Base-by-base conservation (phyloP, 53 echinoderm and acorn worm genomes). In the Crossaster papposus region DNA sequence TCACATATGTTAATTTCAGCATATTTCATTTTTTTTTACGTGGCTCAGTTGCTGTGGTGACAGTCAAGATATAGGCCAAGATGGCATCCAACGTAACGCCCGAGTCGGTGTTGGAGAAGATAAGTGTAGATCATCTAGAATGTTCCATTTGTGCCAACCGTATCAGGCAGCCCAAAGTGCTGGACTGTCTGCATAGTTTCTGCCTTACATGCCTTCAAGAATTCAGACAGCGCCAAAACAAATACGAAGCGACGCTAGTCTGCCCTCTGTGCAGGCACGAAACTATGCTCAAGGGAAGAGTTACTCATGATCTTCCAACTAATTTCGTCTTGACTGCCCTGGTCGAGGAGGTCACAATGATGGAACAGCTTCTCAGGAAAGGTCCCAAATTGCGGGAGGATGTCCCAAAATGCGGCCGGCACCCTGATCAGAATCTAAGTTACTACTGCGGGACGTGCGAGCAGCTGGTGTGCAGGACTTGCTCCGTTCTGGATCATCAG, bases 401-500 rank as follows among this genome's bases (percentile, higher is more conserved):
- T 2, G 44, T 83, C 35, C 80, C 83, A 90, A 83, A 52, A 85
- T 90, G 90, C 51, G 18, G 36, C 15, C 75, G 77, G 70, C 90
- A 90, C 30, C 62, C 62, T 8, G 90, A 90, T 51, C 83, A 90
- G 83, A 77, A 33, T 35, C 76, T 83, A 4, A 83, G 77, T 54
- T 71, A 83, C 36, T 90, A 90, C 79, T 90, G 90, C 32, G 44
- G 37, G 17, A 90, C 83, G 3, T 90, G 90, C 36, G 72, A 81
- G 54, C 72, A 81, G 90, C 55, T 90, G 51, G 58, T 73, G 14
- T 90, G 90, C 28, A 37, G 24, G 14, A 81, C 58, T 50, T 90
- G 90, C 70, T 38, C 28, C 2, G 50, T 26, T 0, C 65, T 11
- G 11, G 65, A 82, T 68, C 82, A 82, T 28, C 36, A n/a, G 14